Percentiles rank a stretch among this genome's conserved stretches.
phyloP scores from a whole-genome alignment of 2,113 vertebrate genomes.

The Dasyprocta punctata region DNA sequence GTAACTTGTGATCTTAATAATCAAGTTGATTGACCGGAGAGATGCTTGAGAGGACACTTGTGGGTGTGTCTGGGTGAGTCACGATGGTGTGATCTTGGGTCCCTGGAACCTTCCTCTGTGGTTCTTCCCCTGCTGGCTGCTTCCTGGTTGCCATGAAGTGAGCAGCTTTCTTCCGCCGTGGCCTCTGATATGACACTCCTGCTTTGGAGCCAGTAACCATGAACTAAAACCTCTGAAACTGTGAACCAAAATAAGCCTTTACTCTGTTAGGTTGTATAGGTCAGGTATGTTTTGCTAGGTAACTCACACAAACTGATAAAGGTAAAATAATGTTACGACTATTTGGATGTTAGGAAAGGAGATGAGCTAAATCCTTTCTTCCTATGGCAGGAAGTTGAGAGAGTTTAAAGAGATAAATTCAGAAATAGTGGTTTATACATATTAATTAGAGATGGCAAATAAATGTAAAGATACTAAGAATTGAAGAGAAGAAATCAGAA shows the following conservation, averaged over 20 bases:
- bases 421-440: neutral
- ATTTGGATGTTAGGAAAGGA: neutral
- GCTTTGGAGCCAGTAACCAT: neutral
- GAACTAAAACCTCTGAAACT: neutral
- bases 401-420: neutral
- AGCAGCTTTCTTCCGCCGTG: neutral
- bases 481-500: conserved; percentile 13
- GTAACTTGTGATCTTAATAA: neutral
- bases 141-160: neutral
- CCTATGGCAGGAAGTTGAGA: neutral
- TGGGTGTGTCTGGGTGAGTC: neutral
- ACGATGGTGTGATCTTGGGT: neutral
- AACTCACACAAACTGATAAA: neutral
- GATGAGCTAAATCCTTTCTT: neutral
- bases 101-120: neutral
- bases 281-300: neutral
- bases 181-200: neutral
- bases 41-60: neutral
- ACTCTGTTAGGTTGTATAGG: neutral
- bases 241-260: neutral
- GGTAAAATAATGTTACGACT: neutral
- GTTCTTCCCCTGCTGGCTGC: neutral
- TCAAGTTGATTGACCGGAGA: neutral
- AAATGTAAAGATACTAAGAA: neutral
- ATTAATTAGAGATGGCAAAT: neutral